These are phyloP conservation scores for Theropithecus gelada DNA, from an alignment of 2,113 vertebrate species.

Conservation along the genomic window DNA sequence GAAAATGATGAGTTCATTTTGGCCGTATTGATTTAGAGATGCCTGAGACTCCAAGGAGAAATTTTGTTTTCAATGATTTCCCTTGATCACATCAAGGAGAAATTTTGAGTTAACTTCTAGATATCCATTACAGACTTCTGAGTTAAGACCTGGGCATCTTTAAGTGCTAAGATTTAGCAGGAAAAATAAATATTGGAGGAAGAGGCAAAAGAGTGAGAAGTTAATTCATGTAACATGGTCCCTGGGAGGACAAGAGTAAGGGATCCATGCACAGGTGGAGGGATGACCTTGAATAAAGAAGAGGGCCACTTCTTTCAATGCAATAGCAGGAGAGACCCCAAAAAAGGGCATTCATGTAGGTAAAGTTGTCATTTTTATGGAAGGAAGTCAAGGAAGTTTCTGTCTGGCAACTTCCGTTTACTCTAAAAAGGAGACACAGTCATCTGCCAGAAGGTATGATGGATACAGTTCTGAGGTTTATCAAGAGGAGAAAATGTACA, in stretches of 20 bases:
- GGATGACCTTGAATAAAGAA: neutral
- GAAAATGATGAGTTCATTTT: neutral
- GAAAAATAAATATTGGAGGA: neutral
- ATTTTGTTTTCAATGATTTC: neutral
- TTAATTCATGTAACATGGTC: neutral
- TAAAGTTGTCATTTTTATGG: neutral
- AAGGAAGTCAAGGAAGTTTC: neutral
- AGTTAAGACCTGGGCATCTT: neutral
- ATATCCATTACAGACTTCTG: neutral
- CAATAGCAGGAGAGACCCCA: neutral
- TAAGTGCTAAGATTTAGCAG: neutral
- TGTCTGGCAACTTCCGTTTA: neutral
- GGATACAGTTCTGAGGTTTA: neutral
- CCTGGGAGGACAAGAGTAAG: neutral
- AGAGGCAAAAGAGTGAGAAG: neutral
- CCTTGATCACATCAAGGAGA: neutral
- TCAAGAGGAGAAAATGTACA: slow-evolving; percentile 25
- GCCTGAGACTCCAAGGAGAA: neutral
- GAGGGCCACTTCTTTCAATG: neutral
- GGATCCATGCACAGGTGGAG: neutral
- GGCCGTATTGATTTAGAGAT: neutral
- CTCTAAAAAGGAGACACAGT: neutral
- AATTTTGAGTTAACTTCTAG: neutral
- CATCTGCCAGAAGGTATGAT: neutral
- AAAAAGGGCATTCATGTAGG: too few relatives aligned